Percentiles rank a stretch among this genome's conserved stretches.
Conservation (phyloP, 2,797 vertebrate genomes). For the Smutsia temminckii region DNA sequence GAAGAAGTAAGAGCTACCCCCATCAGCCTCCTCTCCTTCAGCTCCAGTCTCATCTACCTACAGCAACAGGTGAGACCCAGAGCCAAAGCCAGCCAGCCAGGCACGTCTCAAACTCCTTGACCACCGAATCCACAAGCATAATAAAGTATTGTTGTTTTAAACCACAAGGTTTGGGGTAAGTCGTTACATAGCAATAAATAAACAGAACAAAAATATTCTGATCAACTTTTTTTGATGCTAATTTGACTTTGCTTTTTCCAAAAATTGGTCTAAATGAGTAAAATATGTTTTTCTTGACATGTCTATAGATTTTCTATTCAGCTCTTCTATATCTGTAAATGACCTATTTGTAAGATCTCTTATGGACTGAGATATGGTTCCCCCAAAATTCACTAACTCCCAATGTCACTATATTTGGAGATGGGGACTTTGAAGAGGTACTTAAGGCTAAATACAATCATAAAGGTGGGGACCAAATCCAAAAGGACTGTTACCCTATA, state of each 20-base stretch:
- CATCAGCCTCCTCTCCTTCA: too few relatives aligned
- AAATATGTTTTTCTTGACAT: constrained; percentile 46
- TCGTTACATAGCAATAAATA: not conserved
- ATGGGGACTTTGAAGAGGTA: not conserved
- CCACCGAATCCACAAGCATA: not conserved
- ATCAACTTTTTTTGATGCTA: constrained; percentile 53
- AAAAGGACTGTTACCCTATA: not conserved
- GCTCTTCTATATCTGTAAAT: constrained; percentile 1
- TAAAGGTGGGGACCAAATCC: not conserved
- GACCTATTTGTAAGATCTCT: not conserved
- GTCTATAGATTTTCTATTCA: constrained; percentile 43
- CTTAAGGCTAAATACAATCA: not conserved
- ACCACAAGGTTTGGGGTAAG: constrained; percentile 11
- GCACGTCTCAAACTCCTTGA: not conserved
- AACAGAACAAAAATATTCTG: constrained; percentile 47
- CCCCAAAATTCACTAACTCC: not conserved
- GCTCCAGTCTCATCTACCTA: not conserved
- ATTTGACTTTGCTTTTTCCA: constrained; percentile 61
- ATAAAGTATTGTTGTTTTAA: constrained; percentile 32
- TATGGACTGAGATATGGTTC: not conserved
- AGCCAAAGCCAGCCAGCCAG: not conserved
- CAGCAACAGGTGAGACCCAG: not conserved
- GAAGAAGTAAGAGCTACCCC: not conserved
- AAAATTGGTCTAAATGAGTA: constrained; percentile 33
- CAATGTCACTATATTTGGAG: not conserved